Base-by-base conservation (phyloP, 2,888 invertebrate species). In the Lasioglossum leucozonium region DNA sequence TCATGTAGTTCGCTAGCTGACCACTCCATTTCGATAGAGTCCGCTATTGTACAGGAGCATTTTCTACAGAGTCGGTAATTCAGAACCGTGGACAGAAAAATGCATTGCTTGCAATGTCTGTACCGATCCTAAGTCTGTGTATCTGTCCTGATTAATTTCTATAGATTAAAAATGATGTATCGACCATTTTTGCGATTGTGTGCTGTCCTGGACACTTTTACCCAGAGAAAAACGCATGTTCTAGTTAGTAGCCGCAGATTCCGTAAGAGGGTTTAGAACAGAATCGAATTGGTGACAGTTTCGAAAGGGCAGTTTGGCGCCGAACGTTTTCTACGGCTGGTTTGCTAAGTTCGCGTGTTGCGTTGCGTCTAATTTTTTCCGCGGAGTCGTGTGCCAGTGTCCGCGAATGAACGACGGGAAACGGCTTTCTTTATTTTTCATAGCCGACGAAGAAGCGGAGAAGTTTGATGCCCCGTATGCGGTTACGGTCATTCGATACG, bases 271-370 rank as follows among this genome's bases (percentile, higher is more conserved):
- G 69, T 62, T 71, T 72, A 72, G 62, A 40, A 58, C 58, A 42
- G 51, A 51, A 55, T 55, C 67, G 55, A 30, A 26, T 55, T 65
- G 34, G 44, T 40, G 62, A 69, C 78, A 77, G 81, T 88, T 89
- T 89, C 87, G 85, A 88, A 88, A 85, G 79, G 78, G 2, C 74
- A 89, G 89, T 89, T 89, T 89, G 84, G 85, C 84, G 84, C 88
- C 85, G 82, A 72, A 84, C 85, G 82, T 83, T 73, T 62, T 67
- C 75, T 62, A 74, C 77, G 73, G 18, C 51, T 72, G 79, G 34
- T 67, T 65, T 42, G 10, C 11, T n/a, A 18, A 2, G 16, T 18
- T 40, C 26, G 11, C 11, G 47, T 79, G 40, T 30, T 55, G n/a
- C 11, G 44, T 73, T 42, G 26, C 10, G 71, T 22, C 42, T 55